These are phyloP conservation scores for Lytechinus pictus DNA, from an alignment of 35 echinoderm and acorn worm species.

Conservation along the genomic window DNA sequence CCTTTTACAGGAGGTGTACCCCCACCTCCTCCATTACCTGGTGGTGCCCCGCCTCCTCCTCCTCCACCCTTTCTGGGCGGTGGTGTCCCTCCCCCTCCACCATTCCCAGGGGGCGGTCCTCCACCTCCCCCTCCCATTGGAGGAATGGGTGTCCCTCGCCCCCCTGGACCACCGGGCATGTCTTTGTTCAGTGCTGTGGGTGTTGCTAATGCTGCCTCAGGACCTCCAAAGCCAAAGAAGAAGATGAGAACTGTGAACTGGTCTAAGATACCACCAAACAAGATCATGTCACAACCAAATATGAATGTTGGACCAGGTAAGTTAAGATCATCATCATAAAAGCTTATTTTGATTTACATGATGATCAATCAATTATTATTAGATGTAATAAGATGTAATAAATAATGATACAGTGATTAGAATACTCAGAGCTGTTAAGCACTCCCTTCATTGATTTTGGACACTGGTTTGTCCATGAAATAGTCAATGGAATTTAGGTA, in stretches of 20 bases:
- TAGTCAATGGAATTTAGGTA: too few relatives aligned
- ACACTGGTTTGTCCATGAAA: too few relatives aligned
- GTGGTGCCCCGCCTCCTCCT: constrained; percentile 37
- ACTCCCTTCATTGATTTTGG: too few relatives aligned
- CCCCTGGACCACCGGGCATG: constrained; percentile 56
- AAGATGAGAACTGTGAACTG: constrained; percentile 86
- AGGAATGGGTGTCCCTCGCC: constrained; percentile 46
- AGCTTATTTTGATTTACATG: too few relatives aligned
- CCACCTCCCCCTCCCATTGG: constrained; percentile 55
- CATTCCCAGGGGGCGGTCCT: constrained; percentile 37
- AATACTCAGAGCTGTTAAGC: too few relatives aligned
- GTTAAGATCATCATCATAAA: not conserved
- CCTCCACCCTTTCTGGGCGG: constrained; percentile 59
- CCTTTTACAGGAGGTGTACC: constrained; percentile 63
- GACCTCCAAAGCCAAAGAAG: constrained; percentile 71
- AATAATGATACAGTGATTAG: too few relatives aligned
- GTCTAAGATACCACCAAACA: constrained; percentile 89
- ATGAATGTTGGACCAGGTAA: constrained; percentile 14
- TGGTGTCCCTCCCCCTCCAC: constrained; percentile 65
- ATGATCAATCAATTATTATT: too few relatives aligned
- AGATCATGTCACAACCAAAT: constrained; percentile 66
- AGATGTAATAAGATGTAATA: too few relatives aligned
- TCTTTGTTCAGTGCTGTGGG: constrained; percentile 49
- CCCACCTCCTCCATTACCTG: constrained; percentile 54
- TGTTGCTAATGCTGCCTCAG: constrained; percentile 54